Conservation (phyloP, 2,113 vertebrate species). For the Rana temporaria region DNA sequence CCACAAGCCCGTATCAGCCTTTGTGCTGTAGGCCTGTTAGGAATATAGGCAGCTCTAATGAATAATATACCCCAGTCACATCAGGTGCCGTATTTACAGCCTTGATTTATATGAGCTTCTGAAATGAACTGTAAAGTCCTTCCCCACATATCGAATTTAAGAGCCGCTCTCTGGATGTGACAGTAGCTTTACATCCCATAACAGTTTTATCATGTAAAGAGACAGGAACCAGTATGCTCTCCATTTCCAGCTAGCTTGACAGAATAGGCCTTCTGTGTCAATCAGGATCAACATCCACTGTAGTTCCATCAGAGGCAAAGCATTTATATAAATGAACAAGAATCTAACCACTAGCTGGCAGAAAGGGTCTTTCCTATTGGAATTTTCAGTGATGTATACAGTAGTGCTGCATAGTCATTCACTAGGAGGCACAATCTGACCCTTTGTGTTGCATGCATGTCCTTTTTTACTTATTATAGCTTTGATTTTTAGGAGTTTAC, state of each 20-base stretch:
- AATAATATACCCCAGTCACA: not conserved
- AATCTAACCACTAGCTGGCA: not conserved
- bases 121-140: slow-evolving; percentile 1
- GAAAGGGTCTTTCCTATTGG: too few relatives aligned
- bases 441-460: too few relatives aligned
- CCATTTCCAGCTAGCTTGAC: not conserved
- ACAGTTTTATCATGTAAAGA: not conserved
- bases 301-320: not conserved
- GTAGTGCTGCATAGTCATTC: too few relatives aligned
- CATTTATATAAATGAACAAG: not conserved
- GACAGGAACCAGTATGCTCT: slow-evolving; percentile 2
- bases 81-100: not conserved
- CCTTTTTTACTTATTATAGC: too few relatives aligned
- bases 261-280: not conserved
- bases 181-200: slow-evolving; percentile 14
- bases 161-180: not conserved
- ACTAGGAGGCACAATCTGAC: too few relatives aligned
- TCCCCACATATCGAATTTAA: not conserved
- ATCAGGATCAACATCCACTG: not conserved
- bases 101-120: slow-evolving; percentile 2
- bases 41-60: not conserved
- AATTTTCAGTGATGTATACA: too few relatives aligned
- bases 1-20: not conserved
- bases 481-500: too few relatives aligned
- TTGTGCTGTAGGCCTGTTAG: not conserved